Evolutionary conservation across 2,113 vertebrate species (phyloP), one percentile per base, ranked within the genome.

Genomic region (Chiloscyllium plagiosum): DNA sequence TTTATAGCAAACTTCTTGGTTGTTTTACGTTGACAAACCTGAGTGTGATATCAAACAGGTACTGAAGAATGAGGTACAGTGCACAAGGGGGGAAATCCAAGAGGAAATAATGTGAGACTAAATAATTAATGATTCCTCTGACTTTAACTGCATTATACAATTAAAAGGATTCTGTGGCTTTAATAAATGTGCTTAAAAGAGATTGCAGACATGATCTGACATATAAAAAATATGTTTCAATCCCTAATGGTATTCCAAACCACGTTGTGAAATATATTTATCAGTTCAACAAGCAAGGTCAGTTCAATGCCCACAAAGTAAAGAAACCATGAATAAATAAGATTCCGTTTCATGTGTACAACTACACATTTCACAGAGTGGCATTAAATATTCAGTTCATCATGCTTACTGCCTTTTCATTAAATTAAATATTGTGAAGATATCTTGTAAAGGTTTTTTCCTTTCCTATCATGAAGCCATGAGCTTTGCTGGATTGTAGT

Each of bases 321-420:
- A 94, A 33, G 56, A 42, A 66, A 66, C 65, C 65, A 94, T 68
- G 65, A 94, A 94, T 94, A 68, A 94, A 68, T 94, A 94, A 66
- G 90, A 94, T 37, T 94, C n/a, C 7, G 61, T 37, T 68, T 94
- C 61, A 37, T 2, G 52, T 61, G 50, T 68, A 1, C 33, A 94
- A 50, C 33, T 50, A 68, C 19, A 66, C 17, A 94, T 94, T 94
- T 94, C 90, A 94, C 19, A 24, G 65, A 22, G 61, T 42, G 61
- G 8, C 61, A 66, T 93, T 93, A 93, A 61, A 66, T 89, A 66
- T 66, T 68, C 19, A 94, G 50, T 17, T 94, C 61, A 94, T 37
- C 65, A 37, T 42, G 61, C 65, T 37, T 37, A 7, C 65, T 37
- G 90, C 65, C 61, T 37, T 94, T 90, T 89, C 19, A 12, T 50